These are phyloP conservation scores for Gavialis gangeticus DNA, from an alignment of 2,113 vertebrate genomes.

Conservation along the genomic window DNA sequence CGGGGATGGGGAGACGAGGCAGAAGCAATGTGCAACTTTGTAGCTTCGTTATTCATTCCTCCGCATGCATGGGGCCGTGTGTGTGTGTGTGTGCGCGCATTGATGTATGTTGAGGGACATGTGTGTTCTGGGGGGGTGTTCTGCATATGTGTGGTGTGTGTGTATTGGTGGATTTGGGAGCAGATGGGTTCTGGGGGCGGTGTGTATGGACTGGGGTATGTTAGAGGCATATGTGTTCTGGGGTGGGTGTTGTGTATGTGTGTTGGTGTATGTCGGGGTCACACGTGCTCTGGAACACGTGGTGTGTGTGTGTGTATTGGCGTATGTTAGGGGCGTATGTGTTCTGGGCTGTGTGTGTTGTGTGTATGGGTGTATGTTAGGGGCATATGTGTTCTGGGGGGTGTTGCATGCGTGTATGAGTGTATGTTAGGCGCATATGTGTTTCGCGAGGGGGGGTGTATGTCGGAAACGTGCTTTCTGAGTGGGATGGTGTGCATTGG, in stretches of 20 bases:
- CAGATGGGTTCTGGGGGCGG: background rate
- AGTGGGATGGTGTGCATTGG: too few relatives aligned
- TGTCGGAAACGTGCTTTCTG: too few relatives aligned
- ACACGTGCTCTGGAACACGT: too few relatives aligned
- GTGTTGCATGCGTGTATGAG: background rate
- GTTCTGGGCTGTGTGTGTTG: background rate
- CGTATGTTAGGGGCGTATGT: background rate
- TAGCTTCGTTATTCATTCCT: background rate
- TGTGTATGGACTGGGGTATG: background rate
- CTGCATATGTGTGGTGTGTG: background rate
- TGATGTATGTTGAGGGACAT: background rate
- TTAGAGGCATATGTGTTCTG: background rate
- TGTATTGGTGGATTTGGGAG: too few relatives aligned
- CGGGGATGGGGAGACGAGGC: constrained; percentile 82
- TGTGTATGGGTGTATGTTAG: background rate
- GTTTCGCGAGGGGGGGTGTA: rapidly evolving
- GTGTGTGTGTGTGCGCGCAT: background rate
- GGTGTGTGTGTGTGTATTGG: background rate
- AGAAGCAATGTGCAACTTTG: constrained; percentile 31
- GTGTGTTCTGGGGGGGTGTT: rapidly evolving
- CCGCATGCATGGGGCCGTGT: background rate
- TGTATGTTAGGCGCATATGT: background rate
- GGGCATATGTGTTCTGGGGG: background rate
- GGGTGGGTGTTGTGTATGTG: background rate
- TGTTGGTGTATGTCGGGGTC: too few relatives aligned